Evolutionary conservation across 2,113 vertebrate genomes (phyloP), one percentile per base, ranked within the genome.

Genomic region (Carlito syrichta): DNA sequence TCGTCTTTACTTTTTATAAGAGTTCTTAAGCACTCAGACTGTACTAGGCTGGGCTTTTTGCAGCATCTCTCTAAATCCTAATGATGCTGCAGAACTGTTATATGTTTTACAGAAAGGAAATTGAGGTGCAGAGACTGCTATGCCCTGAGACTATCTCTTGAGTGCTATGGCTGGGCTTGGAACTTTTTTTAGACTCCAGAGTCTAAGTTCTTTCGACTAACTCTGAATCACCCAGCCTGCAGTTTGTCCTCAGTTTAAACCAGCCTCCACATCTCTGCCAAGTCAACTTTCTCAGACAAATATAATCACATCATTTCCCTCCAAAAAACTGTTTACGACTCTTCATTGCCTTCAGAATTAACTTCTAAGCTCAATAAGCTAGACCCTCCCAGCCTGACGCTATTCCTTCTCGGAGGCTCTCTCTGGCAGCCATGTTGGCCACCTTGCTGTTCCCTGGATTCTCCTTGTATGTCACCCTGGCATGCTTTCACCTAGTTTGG

Each of bases 271-370:
- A 43, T 20, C 23, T 63, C 73, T 83, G 69, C 63, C 81, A 50
- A 76, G 48, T 60, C 48, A 82, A 35, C 43, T 95, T 91, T 48
- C 95, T 74, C 38, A 78, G 89, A 43, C 63, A 85, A 54, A 16
- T 38, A 43, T 8, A 17, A 40, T 78, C 54, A 23, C 6, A 25
- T 68, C 62, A 56, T 14, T 74, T 25, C 45, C 52, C 30, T 88
- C 66, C 48, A 50, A 71, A 88, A 81, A 62, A 32, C 13, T 38
- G 27, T 43, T 12, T 43, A 3, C 69, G 35, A 68, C n/a, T 23
- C 60, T 9, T 60, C 23, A 16, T 0, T 66, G 69, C 74, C 35
- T 95, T 89, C 76, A 32, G 88, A 79, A 56, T 71, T n/a, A 84
- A 38, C 30, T 40, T 43, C 45, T 60, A 3, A 8, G 8, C 38